Percentiles rank a stretch among this genome's conserved stretches.
Conservation (phyloP, 2,113 vertebrate species). For the Phalacrocorax carbo region DNA sequence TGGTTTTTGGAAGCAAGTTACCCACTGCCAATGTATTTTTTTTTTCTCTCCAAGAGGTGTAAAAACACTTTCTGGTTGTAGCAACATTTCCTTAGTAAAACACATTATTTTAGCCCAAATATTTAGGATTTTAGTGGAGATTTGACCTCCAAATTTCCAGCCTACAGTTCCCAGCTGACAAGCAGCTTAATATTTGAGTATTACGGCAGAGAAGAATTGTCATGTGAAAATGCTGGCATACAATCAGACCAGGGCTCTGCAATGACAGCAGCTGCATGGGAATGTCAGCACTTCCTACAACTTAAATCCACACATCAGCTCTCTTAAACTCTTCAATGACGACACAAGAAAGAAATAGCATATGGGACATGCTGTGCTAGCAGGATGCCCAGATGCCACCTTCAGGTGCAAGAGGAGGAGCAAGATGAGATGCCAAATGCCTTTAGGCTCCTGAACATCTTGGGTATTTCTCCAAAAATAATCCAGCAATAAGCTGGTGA, state of each 20-base stretch:
- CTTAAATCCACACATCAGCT: conserved; percentile 48
- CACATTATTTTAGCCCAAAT: background rate
- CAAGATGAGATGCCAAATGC: conserved; percentile 13
- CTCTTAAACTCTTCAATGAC: conserved; percentile 2
- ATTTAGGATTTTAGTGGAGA: background rate
- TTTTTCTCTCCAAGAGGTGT: background rate
- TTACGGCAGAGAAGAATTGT: background rate
- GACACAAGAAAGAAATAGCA: conserved; percentile 51
- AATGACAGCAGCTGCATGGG: conserved; percentile 42
- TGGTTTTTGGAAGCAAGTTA: background rate
- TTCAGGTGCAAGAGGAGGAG: conserved; percentile 27
- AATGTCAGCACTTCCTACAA: conserved; percentile 55
- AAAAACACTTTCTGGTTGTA: background rate
- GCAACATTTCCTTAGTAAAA: background rate
- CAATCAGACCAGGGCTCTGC: background rate
- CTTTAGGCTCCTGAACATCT: background rate
- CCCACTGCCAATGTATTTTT: background rate
- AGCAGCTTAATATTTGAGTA: conserved; percentile 1
- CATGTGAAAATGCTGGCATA: conserved; percentile 34
- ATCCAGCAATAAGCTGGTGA: background rate
- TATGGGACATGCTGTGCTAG: conserved; percentile 23
- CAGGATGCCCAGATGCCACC: conserved; percentile 51
- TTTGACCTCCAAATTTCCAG: background rate
- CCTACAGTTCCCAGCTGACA: background rate
- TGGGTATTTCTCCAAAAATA: conserved; percentile 25